A percentile compares a stretch with the other conserved stretches of the same genome.
These are phyloP conservation scores for Ectropis grisescens DNA, from an alignment of 1,140 invertebrate species.

Conservation along the genomic window DNA sequence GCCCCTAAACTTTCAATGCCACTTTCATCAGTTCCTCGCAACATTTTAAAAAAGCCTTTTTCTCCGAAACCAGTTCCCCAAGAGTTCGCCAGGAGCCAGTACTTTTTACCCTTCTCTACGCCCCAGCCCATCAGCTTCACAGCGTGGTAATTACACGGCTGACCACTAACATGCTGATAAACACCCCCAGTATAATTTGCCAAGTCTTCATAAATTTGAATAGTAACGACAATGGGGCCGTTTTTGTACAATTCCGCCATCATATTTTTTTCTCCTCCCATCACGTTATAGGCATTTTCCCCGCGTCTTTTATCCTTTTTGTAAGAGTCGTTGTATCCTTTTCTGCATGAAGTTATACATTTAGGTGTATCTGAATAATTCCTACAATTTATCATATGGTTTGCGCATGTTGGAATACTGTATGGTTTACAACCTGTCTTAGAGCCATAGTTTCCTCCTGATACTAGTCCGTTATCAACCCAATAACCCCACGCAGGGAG, in stretches of 20 bases:
- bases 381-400: no score
- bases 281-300: conserved; percentile 77
- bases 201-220: conserved; percentile 89
- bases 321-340: conserved; percentile 77
- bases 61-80: conserved; percentile 91
- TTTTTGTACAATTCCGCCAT: conserved; percentile 85
- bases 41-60: conserved; percentile 86
- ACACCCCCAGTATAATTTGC: conserved; percentile 85
- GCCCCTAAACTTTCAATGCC: background rate
- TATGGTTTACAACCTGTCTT: conserved; percentile 85
- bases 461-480: conserved; percentile 80
- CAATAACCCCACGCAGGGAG: conserved; percentile 83
- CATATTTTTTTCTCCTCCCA: conserved; percentile 77
- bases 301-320: conserved; percentile 82
- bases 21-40: conserved; percentile 81
- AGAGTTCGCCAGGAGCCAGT: conserved; percentile 91
- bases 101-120: conserved; percentile 78
- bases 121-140: conserved; percentile 90
- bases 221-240: conserved; percentile 89
- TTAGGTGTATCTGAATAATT: conserved; percentile 72
- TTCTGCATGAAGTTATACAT: conserved; percentile 72
- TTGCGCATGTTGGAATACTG: conserved; percentile 82
- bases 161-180: conserved; percentile 82
- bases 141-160: conserved; percentile 83
- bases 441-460: conserved; percentile 82